phyloP scores from a whole-genome alignment of 2,113 vertebrate genomes.

The Eonycteris spelaea region DNA sequence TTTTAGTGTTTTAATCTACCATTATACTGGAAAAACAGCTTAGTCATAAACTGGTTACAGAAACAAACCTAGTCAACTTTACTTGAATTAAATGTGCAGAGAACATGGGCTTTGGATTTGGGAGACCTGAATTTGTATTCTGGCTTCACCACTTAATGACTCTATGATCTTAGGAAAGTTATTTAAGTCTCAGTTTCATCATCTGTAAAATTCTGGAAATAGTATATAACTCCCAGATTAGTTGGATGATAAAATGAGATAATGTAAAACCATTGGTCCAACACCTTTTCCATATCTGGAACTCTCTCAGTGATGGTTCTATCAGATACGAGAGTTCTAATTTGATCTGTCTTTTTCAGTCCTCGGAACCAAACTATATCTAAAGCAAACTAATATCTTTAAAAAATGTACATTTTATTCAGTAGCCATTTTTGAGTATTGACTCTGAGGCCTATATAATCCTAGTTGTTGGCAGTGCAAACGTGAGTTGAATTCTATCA shows the following conservation, averaged over 20 bases:
- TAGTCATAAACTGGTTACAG: background rate
- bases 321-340: background rate
- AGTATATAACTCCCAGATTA: background rate
- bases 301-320: background rate
- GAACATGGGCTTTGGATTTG: background rate
- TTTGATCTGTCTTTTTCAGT: background rate
- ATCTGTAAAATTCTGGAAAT: constrained; percentile 13
- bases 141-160: background rate
- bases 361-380: background rate
- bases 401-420: background rate
- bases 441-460: background rate
- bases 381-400: background rate
- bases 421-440: background rate
- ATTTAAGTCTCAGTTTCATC: background rate
- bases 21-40: background rate
- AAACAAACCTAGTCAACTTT: background rate
- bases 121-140: background rate
- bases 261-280: background rate
- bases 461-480: background rate
- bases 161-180: background rate
- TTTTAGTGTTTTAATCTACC: background rate
- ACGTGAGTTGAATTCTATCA: background rate
- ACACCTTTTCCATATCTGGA: background rate
- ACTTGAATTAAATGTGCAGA: background rate
- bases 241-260: constrained; percentile 7